These are phyloP conservation scores for Aricia artaxerxes DNA, from an alignment of 2,888 invertebrate species.

Conservation along the genomic window DNA sequence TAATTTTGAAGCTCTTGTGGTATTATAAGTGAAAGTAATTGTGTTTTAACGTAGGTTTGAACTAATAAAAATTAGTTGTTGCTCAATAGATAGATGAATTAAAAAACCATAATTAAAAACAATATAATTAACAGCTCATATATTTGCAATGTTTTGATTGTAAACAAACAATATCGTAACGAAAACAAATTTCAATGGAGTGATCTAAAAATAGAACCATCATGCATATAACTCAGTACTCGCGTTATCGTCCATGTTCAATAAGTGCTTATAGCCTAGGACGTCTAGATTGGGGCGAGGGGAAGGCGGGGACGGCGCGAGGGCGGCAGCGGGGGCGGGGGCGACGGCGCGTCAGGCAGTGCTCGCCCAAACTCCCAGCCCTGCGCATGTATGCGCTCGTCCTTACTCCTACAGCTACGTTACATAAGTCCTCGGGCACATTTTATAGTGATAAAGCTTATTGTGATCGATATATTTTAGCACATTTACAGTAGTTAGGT, in stretches of 20 bases:
- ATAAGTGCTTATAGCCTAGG: constrained; percentile 36
- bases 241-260: constrained; percentile 13
- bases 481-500: constrained; percentile 72
- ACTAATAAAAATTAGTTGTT: too few species aligned
- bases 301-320: constrained; percentile 40
- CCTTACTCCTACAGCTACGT: constrained; percentile 67
- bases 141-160: neutral
- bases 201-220: neutral
- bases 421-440: constrained; percentile 69
- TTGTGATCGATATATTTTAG: constrained; percentile 76
- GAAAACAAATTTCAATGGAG: neutral
- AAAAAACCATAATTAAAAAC: neutral
- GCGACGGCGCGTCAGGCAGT: constrained; percentile 57
- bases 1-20: too few species aligned
- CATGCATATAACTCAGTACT: neutral
- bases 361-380: constrained; percentile 69
- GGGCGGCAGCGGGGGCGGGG: constrained; percentile 43
- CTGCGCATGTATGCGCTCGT: constrained; percentile 51
- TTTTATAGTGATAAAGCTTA: constrained; percentile 75
- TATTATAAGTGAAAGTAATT: too few species aligned
- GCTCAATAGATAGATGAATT: too few species aligned
- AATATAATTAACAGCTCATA: neutral
- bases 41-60: too few species aligned
- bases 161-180: neutral
- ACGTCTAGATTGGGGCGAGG: constrained; percentile 43